These are phyloP conservation scores for Rissa tridactyla DNA, from an alignment of 2,113 vertebrate species.

Conservation along the genomic window DNA sequence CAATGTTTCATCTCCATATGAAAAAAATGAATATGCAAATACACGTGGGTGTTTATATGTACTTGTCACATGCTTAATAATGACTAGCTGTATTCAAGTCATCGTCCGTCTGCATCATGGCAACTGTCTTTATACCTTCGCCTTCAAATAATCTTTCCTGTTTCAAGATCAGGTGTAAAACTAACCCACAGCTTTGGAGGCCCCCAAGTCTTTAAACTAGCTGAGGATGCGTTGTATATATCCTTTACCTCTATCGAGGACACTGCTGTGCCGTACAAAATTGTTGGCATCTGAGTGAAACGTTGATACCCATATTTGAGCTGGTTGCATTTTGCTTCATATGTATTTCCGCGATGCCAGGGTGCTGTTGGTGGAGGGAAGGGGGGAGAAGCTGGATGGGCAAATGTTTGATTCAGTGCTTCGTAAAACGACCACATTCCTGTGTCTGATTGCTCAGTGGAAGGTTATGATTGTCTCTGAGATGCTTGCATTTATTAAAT, in stretches of 20 bases:
- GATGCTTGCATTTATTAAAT: background rate
- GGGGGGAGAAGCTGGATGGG: background rate
- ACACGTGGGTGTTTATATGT: background rate
- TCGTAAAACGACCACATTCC: background rate
- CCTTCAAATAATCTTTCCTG: background rate
- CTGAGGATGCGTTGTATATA: background rate
- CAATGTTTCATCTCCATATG: background rate
- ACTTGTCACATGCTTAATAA: background rate
- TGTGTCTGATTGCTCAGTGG: background rate
- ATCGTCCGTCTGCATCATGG: background rate
- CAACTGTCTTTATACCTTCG: background rate
- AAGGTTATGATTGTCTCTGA: background rate
- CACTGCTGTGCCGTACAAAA: background rate
- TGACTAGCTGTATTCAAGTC: background rate
- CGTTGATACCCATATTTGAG: rapidly evolving
- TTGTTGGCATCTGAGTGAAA: background rate
- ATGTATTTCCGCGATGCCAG: rapidly evolving
- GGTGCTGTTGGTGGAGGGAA: background rate
- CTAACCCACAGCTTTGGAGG: background rate
- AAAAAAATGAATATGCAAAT: background rate
- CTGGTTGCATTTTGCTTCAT: rapidly evolving
- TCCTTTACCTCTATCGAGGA: background rate
- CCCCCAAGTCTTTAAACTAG: rapidly evolving
- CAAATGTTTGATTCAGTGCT: background rate
- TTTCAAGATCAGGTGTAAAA: background rate